These are phyloP conservation scores for Vespertilio murinus DNA, from an alignment of 2,797 vertebrate species.

Conservation along the genomic window DNA sequence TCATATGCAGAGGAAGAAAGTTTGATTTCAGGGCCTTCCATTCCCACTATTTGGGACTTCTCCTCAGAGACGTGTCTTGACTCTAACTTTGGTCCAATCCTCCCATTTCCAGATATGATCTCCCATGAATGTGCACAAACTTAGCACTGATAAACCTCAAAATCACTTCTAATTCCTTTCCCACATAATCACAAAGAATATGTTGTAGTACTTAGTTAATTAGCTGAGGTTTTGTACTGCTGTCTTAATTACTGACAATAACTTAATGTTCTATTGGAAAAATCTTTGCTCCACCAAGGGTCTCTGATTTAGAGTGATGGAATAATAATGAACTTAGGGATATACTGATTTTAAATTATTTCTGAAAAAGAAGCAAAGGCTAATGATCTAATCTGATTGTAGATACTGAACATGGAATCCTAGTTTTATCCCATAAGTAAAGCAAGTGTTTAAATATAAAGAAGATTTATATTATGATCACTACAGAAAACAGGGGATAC, in stretches of 20 bases:
- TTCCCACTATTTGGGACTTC: background rate
- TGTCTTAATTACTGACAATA: slow-evolving; percentile 10
- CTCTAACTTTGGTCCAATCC: background rate
- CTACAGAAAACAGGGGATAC: background rate
- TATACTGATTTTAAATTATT: background rate
- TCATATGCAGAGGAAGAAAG: background rate
- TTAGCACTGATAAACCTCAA: slow-evolving; percentile 1
- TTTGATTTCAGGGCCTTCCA: background rate
- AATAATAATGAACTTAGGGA: slow-evolving; percentile 27
- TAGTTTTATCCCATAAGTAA: slow-evolving; percentile 34
- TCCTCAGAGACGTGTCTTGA: background rate
- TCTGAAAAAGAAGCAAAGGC: slow-evolving; percentile 24
- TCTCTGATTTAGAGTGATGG: background rate
- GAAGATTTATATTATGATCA: background rate
- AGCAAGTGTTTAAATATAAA: slow-evolving; percentile 4
- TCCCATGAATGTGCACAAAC: background rate
- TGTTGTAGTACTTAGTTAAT: background rate
- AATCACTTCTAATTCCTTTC: background rate
- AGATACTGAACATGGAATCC: slow-evolving; percentile 30
- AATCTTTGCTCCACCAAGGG: background rate
- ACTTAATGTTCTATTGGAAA: background rate
- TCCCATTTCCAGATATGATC: background rate
- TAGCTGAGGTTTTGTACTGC: background rate
- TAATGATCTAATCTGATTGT: background rate
- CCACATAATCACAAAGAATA: background rate